Evolutionary conservation across 2,797 vertebrate species (phyloP).

Genomic region (Myotis planiceps): DNA sequence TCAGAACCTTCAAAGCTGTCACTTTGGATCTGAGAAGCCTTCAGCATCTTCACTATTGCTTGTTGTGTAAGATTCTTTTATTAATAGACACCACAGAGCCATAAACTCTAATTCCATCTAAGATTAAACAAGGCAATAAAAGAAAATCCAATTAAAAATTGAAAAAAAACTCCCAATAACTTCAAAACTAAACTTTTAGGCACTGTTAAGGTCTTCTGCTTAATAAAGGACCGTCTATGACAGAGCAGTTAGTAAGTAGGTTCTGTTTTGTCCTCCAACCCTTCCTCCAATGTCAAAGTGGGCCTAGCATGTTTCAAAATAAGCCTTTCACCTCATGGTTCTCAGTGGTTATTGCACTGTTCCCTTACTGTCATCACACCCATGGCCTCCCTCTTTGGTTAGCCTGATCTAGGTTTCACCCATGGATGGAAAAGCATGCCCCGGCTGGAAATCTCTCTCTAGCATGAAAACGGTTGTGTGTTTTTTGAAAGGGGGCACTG

Average conservation of each 20-base stretch:
- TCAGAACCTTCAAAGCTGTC: background rate
- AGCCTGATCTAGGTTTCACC: slow-evolving; percentile 76
- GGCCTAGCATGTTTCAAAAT: slow-evolving; percentile 70
- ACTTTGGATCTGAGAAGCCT: background rate
- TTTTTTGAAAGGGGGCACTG: slow-evolving; percentile 21
- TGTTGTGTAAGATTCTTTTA: slow-evolving; percentile 37
- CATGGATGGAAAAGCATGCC: slow-evolving; percentile 68
- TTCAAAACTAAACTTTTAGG: slow-evolving; percentile 61
- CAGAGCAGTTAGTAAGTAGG: slow-evolving; percentile 40
- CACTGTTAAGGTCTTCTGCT: slow-evolving; percentile 68
- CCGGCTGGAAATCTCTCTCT: slow-evolving; percentile 68
- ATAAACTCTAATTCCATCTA: slow-evolving; percentile 59
- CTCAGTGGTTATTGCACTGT: slow-evolving; percentile 86
- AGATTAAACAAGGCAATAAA: slow-evolving; percentile 56
- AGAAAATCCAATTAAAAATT: slow-evolving; percentile 47
- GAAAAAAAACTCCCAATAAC: background rate
- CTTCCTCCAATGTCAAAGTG: slow-evolving; percentile 58
- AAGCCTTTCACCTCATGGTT: slow-evolving; percentile 69
- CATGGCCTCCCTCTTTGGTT: slow-evolving; percentile 83
- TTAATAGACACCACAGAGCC: slow-evolving; percentile 64
- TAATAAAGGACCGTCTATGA: slow-evolving; percentile 59
- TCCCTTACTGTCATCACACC: slow-evolving; percentile 81
- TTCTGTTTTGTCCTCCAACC: slow-evolving; percentile 12
- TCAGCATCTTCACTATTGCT: slow-evolving; percentile 4
- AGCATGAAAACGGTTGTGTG: background rate